Conservation (phyloP, 1,140 invertebrate species). For the Ctenoplectra terminalis region DNA sequence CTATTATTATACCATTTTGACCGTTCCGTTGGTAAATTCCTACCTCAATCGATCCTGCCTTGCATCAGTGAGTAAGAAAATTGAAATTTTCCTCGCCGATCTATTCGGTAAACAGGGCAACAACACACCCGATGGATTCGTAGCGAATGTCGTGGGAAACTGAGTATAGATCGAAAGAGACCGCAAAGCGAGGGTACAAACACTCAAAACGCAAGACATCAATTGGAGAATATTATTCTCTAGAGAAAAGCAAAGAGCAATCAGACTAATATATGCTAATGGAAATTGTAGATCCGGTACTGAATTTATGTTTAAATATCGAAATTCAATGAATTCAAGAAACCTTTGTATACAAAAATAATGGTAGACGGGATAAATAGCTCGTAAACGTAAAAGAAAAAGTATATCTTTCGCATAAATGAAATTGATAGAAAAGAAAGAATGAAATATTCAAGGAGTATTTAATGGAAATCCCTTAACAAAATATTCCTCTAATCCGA, state of each 20-base stretch:
- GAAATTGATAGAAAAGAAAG: background rate
- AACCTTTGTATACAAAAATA: too few relatives aligned
- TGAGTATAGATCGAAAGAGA: background rate
- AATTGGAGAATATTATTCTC: background rate
- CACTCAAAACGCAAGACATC: background rate
- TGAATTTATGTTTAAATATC: background rate
- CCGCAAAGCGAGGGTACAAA: background rate
- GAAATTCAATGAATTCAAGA: too few relatives aligned
- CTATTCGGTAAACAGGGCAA: background rate
- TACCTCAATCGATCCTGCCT: background rate
- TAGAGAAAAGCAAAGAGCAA: background rate
- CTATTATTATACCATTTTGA: too few relatives aligned
- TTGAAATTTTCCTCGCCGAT: constrained; percentile 19
- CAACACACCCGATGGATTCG: background rate
- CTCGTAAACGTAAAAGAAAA: too few relatives aligned
- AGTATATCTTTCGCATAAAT: background rate
- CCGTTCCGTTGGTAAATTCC: background rate
- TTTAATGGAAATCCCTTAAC: background rate
- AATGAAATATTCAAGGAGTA: background rate
- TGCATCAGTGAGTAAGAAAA: constrained; percentile 23
- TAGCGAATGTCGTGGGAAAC: background rate
- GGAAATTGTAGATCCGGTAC: background rate
- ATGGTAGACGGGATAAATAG: background rate
- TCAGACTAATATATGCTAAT: background rate
- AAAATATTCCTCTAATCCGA: background rate